These are phyloP conservation scores for Drosophila kurseongensis DNA, from an alignment of 1,140 invertebrate genomes.

Conservation along the genomic window DNA sequence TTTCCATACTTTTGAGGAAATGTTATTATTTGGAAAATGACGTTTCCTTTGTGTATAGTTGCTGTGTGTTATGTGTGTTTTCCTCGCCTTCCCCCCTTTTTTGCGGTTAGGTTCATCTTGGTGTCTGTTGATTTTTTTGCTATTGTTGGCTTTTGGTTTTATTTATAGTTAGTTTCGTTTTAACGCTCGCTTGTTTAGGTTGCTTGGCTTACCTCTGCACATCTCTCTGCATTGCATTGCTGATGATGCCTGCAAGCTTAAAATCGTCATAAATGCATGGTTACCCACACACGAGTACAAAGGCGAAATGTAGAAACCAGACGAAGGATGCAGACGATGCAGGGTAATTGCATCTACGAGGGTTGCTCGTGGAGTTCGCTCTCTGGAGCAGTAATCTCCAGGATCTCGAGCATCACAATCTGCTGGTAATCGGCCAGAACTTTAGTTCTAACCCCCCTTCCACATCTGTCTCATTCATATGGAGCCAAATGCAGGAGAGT, in stretches of 20 bases:
- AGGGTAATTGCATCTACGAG: conserved; percentile 47
- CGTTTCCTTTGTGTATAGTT: not conserved
- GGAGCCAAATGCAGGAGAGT: conserved; percentile 48
- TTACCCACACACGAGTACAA: conserved; percentile 52
- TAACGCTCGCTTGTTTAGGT: conserved; percentile 60
- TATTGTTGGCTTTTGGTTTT: conserved; percentile 75
- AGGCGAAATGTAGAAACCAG: conserved; percentile 8
- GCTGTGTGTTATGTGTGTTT: not conserved
- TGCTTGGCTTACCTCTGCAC: conserved; percentile 18
- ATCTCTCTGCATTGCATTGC: conserved; percentile 16
- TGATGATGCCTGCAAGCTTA: conserved; percentile 73
- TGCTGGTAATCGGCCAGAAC: conserved; percentile 17
- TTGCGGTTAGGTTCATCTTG: conserved; percentile 19
- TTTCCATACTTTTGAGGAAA: no score
- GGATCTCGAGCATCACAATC: conserved; percentile 26
- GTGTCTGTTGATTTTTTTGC: conserved; percentile 30
- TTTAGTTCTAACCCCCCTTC: conserved; percentile 23
- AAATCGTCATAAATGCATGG: conserved; percentile 82
- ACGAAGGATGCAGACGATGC: conserved; percentile 31
- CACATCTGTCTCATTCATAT: conserved; percentile 28
- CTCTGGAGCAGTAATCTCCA: not conserved
- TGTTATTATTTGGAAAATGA: not conserved
- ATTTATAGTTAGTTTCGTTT: conserved; percentile 79
- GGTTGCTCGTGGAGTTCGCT: conserved; percentile 21
- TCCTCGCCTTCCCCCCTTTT: not conserved